A percentile compares a stretch with the other conserved stretches of the same genome.
phyloP scores from a whole-genome alignment of 1,140 invertebrate genomes.

The Belonocnema kinseyi region DNA sequence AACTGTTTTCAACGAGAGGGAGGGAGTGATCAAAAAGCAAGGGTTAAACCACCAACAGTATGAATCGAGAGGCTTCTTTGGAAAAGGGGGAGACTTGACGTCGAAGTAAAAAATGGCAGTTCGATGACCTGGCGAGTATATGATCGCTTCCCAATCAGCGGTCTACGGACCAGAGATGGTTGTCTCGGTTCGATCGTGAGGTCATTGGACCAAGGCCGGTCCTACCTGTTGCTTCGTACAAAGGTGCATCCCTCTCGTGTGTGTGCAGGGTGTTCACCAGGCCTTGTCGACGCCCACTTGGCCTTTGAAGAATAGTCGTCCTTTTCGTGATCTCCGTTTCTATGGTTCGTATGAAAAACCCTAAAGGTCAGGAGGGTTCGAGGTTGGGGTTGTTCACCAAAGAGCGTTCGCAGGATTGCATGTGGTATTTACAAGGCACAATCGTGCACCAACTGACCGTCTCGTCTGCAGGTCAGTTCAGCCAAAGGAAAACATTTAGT shows the following conservation, averaged over 20 bases:
- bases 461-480: conserved; percentile 41
- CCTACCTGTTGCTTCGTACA: conserved; percentile 53
- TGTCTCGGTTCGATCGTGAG: conserved; percentile 49
- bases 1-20: too few relatives aligned
- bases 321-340: conserved; percentile 46
- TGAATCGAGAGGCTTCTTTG: not conserved
- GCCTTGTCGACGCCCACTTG: conserved; percentile 50
- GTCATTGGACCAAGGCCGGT: conserved; percentile 67
- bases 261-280: conserved; percentile 16
- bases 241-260: conserved; percentile 41
- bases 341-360: not conserved
- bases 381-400: conserved; percentile 43
- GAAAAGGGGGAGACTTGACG: not conserved
- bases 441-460: conserved; percentile 42
- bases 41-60: not conserved
- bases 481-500: too few relatives aligned
- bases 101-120: conserved; percentile 10
- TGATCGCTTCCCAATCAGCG: conserved; percentile 37
- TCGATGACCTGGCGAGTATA: conserved; percentile 21
- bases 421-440: conserved; percentile 49
- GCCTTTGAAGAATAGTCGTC: conserved; percentile 51
- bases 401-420: conserved; percentile 40
- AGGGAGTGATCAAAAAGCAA: too few relatives aligned
- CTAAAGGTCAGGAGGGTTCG: conserved; percentile 47
- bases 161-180: conserved; percentile 39